A percentile compares a stretch with the other conserved stretches of the same genome.
These are phyloP conservation scores for Anoura caudifer DNA, from an alignment of 2,113 vertebrate genomes.

Conservation along the genomic window DNA sequence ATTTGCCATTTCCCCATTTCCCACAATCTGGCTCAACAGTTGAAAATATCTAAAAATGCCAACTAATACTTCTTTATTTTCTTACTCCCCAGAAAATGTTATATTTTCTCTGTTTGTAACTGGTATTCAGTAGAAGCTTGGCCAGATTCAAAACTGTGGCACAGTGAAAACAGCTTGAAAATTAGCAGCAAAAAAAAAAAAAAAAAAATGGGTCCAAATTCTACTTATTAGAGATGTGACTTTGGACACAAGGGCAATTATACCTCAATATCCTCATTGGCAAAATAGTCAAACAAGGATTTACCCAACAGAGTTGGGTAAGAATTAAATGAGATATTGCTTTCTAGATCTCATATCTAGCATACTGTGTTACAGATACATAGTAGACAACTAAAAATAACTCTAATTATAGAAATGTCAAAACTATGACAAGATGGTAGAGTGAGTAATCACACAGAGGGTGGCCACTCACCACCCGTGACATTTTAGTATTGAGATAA, in stretches of 20 bases:
- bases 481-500: neutral
- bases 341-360: neutral
- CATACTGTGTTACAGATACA: neutral
- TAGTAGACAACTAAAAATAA: neutral
- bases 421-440: neutral
- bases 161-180: neutral
- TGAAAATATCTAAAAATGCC: constrained; percentile 76
- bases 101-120: constrained; percentile 45
- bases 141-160: constrained; percentile 10
- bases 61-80: constrained; percentile 62
- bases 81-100: constrained; percentile 32
- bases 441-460: neutral
- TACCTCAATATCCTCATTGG: neutral
- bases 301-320: neutral
- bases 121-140: constrained; percentile 30
- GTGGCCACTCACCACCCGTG: neutral
- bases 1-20: constrained; percentile 72
- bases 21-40: constrained; percentile 72
- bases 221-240: neutral
- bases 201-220: neutral
- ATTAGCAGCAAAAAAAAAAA: neutral
- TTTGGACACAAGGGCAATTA: neutral
- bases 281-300: neutral
- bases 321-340: neutral
- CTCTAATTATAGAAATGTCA: neutral